Evolutionary conservation across 2,797 vertebrate genomes (phyloP), one percentile per base, ranked within the genome.

Genomic region (Lates japonicus): DNA sequence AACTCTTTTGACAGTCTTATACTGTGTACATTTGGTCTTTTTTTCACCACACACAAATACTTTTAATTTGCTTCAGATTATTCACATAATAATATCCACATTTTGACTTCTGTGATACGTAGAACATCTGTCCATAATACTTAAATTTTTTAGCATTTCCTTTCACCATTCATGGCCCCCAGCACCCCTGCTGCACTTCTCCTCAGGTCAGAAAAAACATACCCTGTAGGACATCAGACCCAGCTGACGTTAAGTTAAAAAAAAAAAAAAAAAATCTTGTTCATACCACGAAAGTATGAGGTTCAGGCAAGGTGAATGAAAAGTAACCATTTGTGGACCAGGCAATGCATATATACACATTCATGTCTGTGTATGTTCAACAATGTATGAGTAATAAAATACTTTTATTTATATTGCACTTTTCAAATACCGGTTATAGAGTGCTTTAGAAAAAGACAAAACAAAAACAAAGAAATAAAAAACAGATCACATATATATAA

Each of bases 81-180:
- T 64, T 49, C 19, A 54, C 11, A 37, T 55, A 44, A 67, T 17
- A 57, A 54, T 31, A 58, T 57, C 37, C 58, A 49, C 19, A 0
- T 80, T 65, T 74, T 66, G 1, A 66, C 48, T 39, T 61, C n/a
- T 49, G 33, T 41, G 16, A 17, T 25, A 3, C 37, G 7, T 35
- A 60, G 14, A 46, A 5, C 13, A 54, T 74, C 74, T 61, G 22
- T 59, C 33, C 41, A 31, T 71, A 66, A 64, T 2, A 2, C 9
- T 65, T 70, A 13, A n/a, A 62, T 29, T 67, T 62, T 29, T 37
- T 35, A 68, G 29, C 5, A 61, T 76, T 54, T 76, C 14, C 22
- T 52, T 58, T 74, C 10, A 65, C 66, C 7, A 25, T 29, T 39
- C 57, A 17, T 4, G 48, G 19, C 57, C 25, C 20, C 20, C 9